These are phyloP conservation scores for Cremastinae sp. DNA, from an alignment of 2,888 invertebrate species.

Conservation along the genomic window DNA sequence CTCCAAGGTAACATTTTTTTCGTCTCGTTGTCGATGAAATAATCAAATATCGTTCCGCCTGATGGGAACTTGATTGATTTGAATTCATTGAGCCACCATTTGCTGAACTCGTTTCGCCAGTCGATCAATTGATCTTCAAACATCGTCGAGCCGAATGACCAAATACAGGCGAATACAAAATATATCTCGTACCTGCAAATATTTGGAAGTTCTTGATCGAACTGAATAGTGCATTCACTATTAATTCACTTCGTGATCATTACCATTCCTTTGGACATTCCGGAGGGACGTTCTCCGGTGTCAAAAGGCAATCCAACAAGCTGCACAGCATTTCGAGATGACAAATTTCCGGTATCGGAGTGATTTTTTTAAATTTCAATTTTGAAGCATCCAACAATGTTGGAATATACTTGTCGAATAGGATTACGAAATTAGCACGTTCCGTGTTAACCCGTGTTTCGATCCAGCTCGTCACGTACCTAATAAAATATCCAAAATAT, in stretches of 20 bases:
- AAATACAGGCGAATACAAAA: conserved; percentile 93
- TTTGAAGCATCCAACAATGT: conserved; percentile 88
- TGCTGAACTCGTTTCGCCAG: conserved; percentile 96
- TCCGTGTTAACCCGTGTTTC: conserved; percentile 88
- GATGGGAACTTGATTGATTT: conserved; percentile 94
- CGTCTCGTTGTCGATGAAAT: conserved; percentile 92
- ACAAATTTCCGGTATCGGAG: conserved; percentile 93
- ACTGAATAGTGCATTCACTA: not conserved
- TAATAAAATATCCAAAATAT: conserved; percentile 70
- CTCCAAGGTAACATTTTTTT: conserved; percentile 94
- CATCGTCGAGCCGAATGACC: conserved; percentile 96
- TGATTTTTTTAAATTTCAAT: conserved; percentile 91
- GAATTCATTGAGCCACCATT: conserved; percentile 97
- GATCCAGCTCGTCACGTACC: conserved; percentile 94
- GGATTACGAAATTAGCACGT: conserved; percentile 89
- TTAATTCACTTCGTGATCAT: conserved; percentile 18
- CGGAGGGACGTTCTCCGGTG: conserved; percentile 88
- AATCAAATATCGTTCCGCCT: conserved; percentile 92
- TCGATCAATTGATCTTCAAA: conserved; percentile 96
- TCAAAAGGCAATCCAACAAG: conserved; percentile 91
- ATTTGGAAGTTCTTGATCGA: conserved; percentile 24
- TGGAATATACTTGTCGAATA: conserved; percentile 97
- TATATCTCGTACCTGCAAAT: conserved; percentile 89
- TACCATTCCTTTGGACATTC: conserved; percentile 96
- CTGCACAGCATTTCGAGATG: conserved; percentile 94